Percentiles rank a stretch among this genome's conserved stretches.
These are phyloP conservation scores for Candidula unifasciata DNA, from an alignment of 2,888 invertebrate species.

Conservation along the genomic window DNA sequence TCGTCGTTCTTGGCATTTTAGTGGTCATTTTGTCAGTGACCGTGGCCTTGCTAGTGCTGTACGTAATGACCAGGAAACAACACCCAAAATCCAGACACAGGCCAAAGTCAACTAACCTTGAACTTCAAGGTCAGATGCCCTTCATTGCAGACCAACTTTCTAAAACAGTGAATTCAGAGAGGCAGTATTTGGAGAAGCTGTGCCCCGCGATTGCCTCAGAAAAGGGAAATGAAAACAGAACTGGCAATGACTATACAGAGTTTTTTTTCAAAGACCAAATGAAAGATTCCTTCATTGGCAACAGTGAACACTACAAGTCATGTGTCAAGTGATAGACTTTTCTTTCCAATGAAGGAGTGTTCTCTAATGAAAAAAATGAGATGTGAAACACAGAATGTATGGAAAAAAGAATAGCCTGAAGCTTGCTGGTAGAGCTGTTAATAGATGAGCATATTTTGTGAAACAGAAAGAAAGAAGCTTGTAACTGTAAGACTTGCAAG, in stretches of 20 bases:
- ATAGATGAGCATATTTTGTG: not conserved
- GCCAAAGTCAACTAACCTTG: conserved; percentile 60
- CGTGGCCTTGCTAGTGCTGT: conserved; percentile 58
- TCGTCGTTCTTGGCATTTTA: conserved; percentile 58
- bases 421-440: no score
- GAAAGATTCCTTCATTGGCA: conserved; percentile 28
- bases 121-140: conserved; percentile 57
- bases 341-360: no score
- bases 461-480: not conserved
- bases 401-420: not conserved
- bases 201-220: conserved; percentile 32
- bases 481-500: no score
- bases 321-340: conserved; percentile 7
- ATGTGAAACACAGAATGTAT: not conserved
- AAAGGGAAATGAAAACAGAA: conserved; percentile 28
- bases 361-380: not conserved
- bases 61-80: conserved; percentile 48
- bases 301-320: conserved; percentile 28
- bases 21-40: conserved; percentile 59
- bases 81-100: conserved; percentile 53
- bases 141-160: conserved; percentile 40
- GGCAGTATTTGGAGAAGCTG: conserved; percentile 44
- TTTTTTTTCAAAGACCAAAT: conserved; percentile 33
- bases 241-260: conserved; percentile 44
- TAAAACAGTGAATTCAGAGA: conserved; percentile 43